Evolutionary conservation across 2,797 vertebrate species (phyloP).

Genomic region (Oreortyx pictus): DNA sequence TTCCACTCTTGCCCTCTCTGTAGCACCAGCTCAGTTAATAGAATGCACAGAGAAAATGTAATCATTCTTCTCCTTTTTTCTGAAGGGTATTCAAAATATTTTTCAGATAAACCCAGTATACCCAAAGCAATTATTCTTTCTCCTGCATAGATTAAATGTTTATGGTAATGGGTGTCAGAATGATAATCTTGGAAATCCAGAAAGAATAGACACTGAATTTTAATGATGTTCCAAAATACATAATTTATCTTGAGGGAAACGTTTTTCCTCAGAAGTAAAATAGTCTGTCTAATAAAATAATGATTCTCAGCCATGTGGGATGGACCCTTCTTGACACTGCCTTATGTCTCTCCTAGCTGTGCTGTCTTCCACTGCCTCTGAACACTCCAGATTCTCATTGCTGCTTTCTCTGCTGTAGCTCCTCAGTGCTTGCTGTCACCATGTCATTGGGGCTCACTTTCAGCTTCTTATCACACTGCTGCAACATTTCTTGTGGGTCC

Average conservation of each 20-base stretch:
- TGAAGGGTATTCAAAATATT: conserved; percentile 14
- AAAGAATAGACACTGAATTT: conserved; percentile 31
- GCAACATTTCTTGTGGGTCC: background rate
- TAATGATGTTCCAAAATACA: conserved; percentile 37
- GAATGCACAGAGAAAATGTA: background rate
- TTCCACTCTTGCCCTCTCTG: background rate
- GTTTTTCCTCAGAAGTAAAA: conserved; percentile 7
- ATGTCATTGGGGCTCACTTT: background rate
- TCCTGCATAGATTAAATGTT: conserved; percentile 11
- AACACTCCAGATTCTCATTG: background rate
- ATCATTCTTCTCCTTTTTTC: background rate
- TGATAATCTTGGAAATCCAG: conserved; percentile 32
- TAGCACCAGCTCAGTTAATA: background rate
- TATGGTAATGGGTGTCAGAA: conserved; percentile 49
- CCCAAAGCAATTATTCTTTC: conserved; percentile 11
- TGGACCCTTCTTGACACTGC: background rate
- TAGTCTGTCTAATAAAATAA: conserved; percentile 11
- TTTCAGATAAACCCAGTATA: background rate
- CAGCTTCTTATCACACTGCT: background rate
- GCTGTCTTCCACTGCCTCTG: background rate
- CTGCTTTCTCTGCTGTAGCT: background rate
- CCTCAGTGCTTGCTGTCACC: fast-evolving
- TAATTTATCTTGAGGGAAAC: conserved; percentile 20
- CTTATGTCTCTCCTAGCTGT: background rate
- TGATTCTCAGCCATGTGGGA: background rate